Conservation (phyloP, 1,140 invertebrate species). For the Zaprionus lachaisei region DNA sequence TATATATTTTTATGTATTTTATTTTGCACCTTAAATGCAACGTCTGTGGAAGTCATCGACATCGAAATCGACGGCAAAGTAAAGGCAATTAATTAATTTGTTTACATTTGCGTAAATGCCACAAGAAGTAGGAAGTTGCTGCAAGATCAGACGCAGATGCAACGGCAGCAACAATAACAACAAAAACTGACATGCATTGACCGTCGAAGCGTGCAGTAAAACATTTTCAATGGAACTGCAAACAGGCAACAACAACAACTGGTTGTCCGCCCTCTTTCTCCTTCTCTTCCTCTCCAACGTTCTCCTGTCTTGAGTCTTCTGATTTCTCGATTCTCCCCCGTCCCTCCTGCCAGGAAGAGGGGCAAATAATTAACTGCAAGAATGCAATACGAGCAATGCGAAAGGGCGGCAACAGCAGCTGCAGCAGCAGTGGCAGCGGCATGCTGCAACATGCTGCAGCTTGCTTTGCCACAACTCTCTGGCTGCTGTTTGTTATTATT, state of each 20-base stretch:
- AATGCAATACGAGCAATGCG: conserved; percentile 77
- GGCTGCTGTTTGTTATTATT: conserved; percentile 82
- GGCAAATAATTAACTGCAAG: conserved; percentile 81
- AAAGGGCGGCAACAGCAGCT: conserved; percentile 53
- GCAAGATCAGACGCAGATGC: conserved; percentile 80
- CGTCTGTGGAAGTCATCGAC: conserved; percentile 24
- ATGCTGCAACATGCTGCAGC: conserved; percentile 14
- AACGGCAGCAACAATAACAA: conserved; percentile 49
- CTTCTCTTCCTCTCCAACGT: neutral
- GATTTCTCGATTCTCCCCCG: conserved; percentile 11
- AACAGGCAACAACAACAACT: conserved; percentile 48
- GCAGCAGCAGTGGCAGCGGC: conserved; percentile 25
- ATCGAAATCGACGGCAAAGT: conserved; percentile 41
- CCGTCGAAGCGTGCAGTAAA: conserved; percentile 80
- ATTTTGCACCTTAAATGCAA: conserved; percentile 36
- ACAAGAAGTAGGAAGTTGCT: conserved; percentile 78
- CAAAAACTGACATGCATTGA: conserved; percentile 74
- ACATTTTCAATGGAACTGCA: conserved; percentile 81
- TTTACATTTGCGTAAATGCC: conserved; percentile 77
- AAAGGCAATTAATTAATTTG: conserved; percentile 83
- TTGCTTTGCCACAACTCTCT: conserved; percentile 7
- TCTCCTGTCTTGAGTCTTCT: conserved; percentile 26
- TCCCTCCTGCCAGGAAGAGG: neutral
- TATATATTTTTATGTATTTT: conserved; percentile 37
- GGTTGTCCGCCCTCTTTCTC: conserved; percentile 18